These are phyloP conservation scores for Latrodectus elegans DNA, from an alignment of 2,888 invertebrate genomes.

Conservation along the genomic window DNA sequence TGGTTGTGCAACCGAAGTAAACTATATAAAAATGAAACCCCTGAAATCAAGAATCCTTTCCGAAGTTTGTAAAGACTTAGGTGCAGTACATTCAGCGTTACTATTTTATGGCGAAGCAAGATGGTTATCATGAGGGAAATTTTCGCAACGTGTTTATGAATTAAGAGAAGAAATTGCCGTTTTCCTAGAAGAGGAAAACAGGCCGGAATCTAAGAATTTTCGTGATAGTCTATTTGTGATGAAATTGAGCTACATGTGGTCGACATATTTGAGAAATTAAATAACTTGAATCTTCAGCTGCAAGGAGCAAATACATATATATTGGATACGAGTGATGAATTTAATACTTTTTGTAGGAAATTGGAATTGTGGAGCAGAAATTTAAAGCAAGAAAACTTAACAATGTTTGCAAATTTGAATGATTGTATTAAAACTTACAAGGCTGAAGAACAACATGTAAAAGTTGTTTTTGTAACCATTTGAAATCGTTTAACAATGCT, in stretches of 20 bases:
- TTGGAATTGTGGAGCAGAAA: background rate
- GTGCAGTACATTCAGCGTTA: too few species aligned
- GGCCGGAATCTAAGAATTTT: too few species aligned
- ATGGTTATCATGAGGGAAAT: too few species aligned
- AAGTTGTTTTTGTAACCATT: constrained; percentile 25
- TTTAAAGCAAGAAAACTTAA: constrained; percentile 5
- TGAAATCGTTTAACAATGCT: constrained; percentile 2
- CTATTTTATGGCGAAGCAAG: too few species aligned
- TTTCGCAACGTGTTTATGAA: too few species aligned
- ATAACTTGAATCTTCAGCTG: constrained; percentile 51
- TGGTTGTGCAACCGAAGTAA: too few species aligned
- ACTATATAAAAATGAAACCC: too few species aligned
- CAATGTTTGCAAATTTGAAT: background rate
- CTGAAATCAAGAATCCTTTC: too few species aligned
- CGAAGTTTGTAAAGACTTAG: too few species aligned
- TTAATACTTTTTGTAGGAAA: constrained; percentile 1
- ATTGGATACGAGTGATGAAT: constrained; percentile 22
- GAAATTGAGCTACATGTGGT: background rate
- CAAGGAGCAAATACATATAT: constrained; percentile 45
- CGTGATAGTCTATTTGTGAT: too few species aligned
- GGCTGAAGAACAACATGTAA: constrained; percentile 29
- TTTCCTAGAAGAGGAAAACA: too few species aligned
- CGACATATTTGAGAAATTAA: constrained; percentile 56
- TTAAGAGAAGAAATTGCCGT: too few species aligned
- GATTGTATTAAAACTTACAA: constrained; percentile 29